Evolutionary conservation across 2,797 vertebrate species (phyloP).

Genomic region (Dendrocincla fuliginosa): DNA sequence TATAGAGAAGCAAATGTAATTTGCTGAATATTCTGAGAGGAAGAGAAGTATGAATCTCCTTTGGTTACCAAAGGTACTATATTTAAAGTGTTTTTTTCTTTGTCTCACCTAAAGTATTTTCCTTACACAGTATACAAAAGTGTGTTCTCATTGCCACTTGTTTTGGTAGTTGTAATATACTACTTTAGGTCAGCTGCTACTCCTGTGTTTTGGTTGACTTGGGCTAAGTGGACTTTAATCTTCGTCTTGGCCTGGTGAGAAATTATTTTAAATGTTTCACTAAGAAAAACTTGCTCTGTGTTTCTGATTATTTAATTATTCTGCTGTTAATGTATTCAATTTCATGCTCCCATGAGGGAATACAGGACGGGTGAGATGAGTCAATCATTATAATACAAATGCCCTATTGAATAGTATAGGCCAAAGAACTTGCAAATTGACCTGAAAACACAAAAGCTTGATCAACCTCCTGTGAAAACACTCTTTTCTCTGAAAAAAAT

Average conservation of each 20-base stretch:
- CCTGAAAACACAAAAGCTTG: neutral
- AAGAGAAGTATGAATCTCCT: slow-evolving; percentile 24
- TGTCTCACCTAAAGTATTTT: neutral
- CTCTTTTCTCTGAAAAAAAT: neutral
- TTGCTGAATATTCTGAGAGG: slow-evolving; percentile 51
- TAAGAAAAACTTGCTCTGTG: neutral
- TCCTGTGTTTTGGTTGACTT: slow-evolving; percentile 32
- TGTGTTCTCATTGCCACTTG: neutral
- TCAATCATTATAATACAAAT: neutral
- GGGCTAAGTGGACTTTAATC: neutral
- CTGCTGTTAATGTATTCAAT: neutral
- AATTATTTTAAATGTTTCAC: neutral
- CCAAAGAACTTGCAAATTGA: neutral
- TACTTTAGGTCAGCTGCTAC: neutral
- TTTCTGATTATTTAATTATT: neutral
- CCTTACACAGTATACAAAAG: neutral
- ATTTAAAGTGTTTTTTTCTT: neutral
- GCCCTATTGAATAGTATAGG: neutral
- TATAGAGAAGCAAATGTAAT: slow-evolving; percentile 64
- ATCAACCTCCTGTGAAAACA: neutral
- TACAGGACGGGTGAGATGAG: neutral
- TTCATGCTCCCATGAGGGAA: neutral
- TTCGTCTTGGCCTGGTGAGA: neutral
- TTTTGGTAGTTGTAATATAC: neutral
- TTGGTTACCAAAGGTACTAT: slow-evolving; percentile 38